These are phyloP conservation scores for Anastrepha ludens DNA, from an alignment of 1,140 invertebrate genomes.

Conservation along the genomic window DNA sequence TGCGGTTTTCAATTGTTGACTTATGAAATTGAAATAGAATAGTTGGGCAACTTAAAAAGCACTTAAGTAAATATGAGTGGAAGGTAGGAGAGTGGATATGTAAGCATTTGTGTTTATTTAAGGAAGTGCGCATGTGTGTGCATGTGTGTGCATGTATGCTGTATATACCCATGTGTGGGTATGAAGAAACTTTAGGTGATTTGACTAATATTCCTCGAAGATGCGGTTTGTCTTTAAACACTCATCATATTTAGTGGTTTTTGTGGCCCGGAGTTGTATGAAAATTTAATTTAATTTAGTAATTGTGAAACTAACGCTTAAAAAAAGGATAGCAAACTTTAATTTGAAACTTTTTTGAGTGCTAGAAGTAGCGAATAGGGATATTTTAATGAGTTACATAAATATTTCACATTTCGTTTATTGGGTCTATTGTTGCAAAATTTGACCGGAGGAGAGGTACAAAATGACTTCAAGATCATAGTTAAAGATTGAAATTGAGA, in stretches of 20 bases:
- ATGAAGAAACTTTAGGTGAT: no score
- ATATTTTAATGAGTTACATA: not conserved
- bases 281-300: not conserved
- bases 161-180: no score
- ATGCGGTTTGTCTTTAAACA: not conserved
- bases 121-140: not conserved
- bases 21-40: constrained; percentile 37
- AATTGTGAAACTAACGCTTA: no score
- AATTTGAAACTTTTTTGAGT: no score
- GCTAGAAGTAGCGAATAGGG: no score
- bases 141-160: not conserved
- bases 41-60: not conserved
- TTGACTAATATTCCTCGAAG: no score
- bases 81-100: not conserved
- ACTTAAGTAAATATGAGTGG: not conserved
- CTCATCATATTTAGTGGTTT: not conserved
- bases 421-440: no score
- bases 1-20: constrained; percentile 12
- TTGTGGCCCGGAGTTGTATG: not conserved
- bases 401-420: not conserved
- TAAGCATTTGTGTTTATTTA: no score
- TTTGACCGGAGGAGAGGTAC: no score
- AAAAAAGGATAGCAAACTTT: no score
- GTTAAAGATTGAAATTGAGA: no score
- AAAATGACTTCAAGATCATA: no score